Evolutionary conservation across 1,140 invertebrate species (phyloP), one percentile per base, ranked within the genome.

Genomic region (Augochlora pura): DNA sequence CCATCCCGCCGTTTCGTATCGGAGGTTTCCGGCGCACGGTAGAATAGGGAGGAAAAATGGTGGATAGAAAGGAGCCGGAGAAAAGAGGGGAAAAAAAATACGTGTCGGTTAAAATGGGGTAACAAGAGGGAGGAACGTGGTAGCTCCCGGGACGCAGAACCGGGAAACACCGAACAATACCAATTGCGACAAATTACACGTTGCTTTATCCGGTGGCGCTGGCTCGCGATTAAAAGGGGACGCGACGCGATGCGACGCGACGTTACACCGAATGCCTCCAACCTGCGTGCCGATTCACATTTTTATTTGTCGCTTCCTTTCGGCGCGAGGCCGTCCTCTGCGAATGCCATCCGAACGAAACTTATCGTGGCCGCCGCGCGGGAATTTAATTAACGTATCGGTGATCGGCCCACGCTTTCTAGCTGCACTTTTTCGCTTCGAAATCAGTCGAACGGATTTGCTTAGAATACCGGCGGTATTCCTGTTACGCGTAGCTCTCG

Each of bases 101-200:
- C 46, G 57, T 27, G 42, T 25, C 49, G 64, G 7, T 38, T 18
- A 64, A 65, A 73, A 72, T 46, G 25, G 76, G 68, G 18, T 49
- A 70, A 71, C 54, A 57, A 57, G 54, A 18, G 1, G 38, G 38
- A 38, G 60, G n/a, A 23, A 54, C 18, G 38, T 16, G 52, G 32
- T 38, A 54, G 16, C 27, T 54, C n/a, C n/a, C 52, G 38, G 71
- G 46, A 60, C 42, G 57, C 57, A 42, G 32, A 64, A 66, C 49
- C n/a, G 54, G 64, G 70, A 79, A 79, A 79, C 70, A 65, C 8
- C 25, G 62, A 73, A 79, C 62, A 62, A 74, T 73, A 73, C 63
- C 77, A 74, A 74, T 79, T 46, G 70, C 70, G 70, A 74, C 77
- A 79, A 79, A 79, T 79, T 73, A 67, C 70, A 74, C 62, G 77